Evolutionary conservation across 1,140 invertebrate genomes (phyloP), one percentile per base, ranked within the genome.

Genomic region (Zaprionus taronus): DNA sequence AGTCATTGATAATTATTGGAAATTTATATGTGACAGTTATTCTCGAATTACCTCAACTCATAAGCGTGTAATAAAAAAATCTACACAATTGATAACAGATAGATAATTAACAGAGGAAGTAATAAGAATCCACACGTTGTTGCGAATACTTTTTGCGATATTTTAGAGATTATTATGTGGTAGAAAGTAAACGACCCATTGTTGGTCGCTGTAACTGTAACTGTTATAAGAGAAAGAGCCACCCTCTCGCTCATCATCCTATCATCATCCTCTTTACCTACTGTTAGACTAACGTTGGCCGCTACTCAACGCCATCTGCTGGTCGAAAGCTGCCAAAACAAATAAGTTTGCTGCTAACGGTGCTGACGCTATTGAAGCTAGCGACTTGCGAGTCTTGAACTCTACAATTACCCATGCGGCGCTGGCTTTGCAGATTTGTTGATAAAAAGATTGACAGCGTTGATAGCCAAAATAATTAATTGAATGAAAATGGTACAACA

Each of bases 391-490:
- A 17, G 47, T 36, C 20, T 12, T 51, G 56, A 58, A 22, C 57
- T 68, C 31, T 22, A 24, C 11, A 24, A 51, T 51, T 51, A 51
- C 47, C 47, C 47, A 24, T 67, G 38, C 24, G 22, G 38, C 64
- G 26, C 22, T 44, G 20, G 41, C 38, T 61, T 80, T 72, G 79
- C 86, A 91, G 85, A 90, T 85, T 80, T 90, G 72, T 66, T 72
- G 85, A 85, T 90, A 86, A 91, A 83, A 72, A 91, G 87, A 91
- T 91, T 91, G 87, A 91, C 87, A 91, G 87, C 83, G 83, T 71
- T 91, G 87, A 91, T 91, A 83, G 83, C 60, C 69, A 58, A 91
- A 87, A 91, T 87, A 91, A 91, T 91, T 91, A 91, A 91, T 91
- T 91, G 87, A 91, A 91, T 83, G 83, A 87, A 86, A 91, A 74